Evolutionary conservation across 2,888 invertebrate species (phyloP), one percentile per base, ranked within the genome.

Genomic region (Odontocolon sp.): DNA sequence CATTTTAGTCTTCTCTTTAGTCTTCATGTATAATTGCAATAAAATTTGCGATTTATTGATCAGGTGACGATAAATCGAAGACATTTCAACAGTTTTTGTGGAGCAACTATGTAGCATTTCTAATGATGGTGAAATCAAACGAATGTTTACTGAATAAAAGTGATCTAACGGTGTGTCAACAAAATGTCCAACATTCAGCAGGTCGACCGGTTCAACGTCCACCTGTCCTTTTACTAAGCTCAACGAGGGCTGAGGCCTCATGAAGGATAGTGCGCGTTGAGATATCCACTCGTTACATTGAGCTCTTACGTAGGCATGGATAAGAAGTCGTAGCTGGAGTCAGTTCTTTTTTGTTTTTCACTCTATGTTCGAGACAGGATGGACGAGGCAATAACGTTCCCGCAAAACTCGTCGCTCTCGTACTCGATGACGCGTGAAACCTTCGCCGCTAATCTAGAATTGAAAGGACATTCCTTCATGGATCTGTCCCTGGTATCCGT

Each of bases 401-500:
- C 57, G 66, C 69, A 56, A 77, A 79, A 80, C 73, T 77, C 66
- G 75, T 66, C 73, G 84, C 79, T 85, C 83, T 81, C 83, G 81
- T 69, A 82, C 68, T 81, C 83, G 86, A 86, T 86, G 83, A 83
- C 80, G 84, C 86, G 84, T 87, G 84, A 88, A 87, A 86, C 85
- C 82, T 82, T 84, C 78, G 73, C 80, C 79, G 88, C 87, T 87
- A 88, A 86, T 80, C 84, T 81, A 84, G 82, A 85, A 85, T 84
- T 83, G 84, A 87, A 88, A 86, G 86, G 85, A 87, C 86, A 86
- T 87, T 86, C 84, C 85, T 82, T 82, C 81, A 83, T 52, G 59
- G 59, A 47, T 56, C 26, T 64, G 21, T 75, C 42, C 26, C 59
- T 31, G 45, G 36, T 31, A 28, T 52, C 45, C 11, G 52, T 59